Base-by-base conservation (phyloP, 2,888 invertebrate species). In the Cryptus armator region DNA sequence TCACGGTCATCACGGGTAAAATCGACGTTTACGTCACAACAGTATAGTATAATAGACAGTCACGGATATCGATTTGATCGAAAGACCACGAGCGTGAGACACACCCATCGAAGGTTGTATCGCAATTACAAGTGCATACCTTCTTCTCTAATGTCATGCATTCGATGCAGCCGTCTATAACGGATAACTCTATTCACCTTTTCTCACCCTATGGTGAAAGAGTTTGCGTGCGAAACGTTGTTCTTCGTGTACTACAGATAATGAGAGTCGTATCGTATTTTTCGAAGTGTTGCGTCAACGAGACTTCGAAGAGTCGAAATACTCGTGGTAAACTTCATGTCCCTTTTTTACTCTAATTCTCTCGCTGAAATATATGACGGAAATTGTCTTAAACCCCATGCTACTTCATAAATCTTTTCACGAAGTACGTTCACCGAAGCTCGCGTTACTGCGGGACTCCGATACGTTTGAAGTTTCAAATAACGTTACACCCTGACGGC, bases 81-180 rank as follows among this genome's bases (percentile, higher is more conserved):
- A 68, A 48, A 19, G 44, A 16, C n/a, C 48, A 44, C 43, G 59
- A 76, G 64, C 76, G 76, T 76, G 81, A 53, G 81, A 29, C 82
- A 72, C 78, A 75, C 66, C 78, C 78, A 64, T 5, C 43, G 82
- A 78, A 83, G 82, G 67, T 72, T 72, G 37, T 66, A 67, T 72
- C 68, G 37, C 44, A 46, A 70, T 16, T 29, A 44, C 59, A 9
- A 19, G 59, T 44, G 43, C 72, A 62, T 62, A 74, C 59, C 74
- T 74, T 74, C 74, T 75, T 79, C 79, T 51, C 46, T 51, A 79
- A 79, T 74, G 68, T 44, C 68, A 79, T 62, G 51, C 32, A 66
- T 19, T 62, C 44, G 67, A 79, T 79, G 44, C 37, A 9, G 46
- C 14, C 68, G 24, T 59, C 24, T 48, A 32, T 46, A 16, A 14